Conservation (phyloP, 2,113 vertebrate species). For the Neolamprologus brichardi region DNA sequence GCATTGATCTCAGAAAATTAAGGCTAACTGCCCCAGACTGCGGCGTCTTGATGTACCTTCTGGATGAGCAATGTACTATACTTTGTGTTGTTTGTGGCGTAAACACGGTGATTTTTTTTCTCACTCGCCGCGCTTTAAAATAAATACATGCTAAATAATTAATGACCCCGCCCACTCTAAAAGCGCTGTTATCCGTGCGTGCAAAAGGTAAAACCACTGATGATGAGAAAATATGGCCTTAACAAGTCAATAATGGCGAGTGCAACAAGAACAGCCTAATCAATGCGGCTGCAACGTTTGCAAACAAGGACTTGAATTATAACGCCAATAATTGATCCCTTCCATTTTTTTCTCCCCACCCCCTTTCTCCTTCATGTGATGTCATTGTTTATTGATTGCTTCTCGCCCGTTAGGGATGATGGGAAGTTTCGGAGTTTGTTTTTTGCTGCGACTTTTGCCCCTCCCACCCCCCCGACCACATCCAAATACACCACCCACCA, state of each 20-base stretch:
- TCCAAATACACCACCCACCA: conserved; percentile 45
- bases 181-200: conserved; percentile 54
- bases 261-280: conserved; percentile 68
- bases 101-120: conserved; percentile 44
- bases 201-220: conserved; percentile 60
- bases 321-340: conserved; percentile 73
- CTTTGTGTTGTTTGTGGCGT: conserved; percentile 41
- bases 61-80: conserved; percentile 43
- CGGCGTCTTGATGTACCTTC: conserved; percentile 66
- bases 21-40: conserved; percentile 67
- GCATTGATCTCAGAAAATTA: conserved; percentile 70
- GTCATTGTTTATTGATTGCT: conserved; percentile 62
- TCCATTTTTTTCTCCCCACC: conserved; percentile 12
- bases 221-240: conserved; percentile 75
- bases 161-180: conserved; percentile 41
- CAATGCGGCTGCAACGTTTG: conserved; percentile 71
- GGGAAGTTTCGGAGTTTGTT: conserved; percentile 81
- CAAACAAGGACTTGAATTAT: conserved; percentile 76
- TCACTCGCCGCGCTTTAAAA: conserved; percentile 49
- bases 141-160: conserved; percentile 69
- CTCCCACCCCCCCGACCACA: conserved; percentile 34
- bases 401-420: conserved; percentile 48
- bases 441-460: conserved; percentile 79
- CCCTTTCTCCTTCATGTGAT: conserved; percentile 49
- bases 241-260: conserved; percentile 74